Evolutionary conservation across 2,113 vertebrate species (phyloP).

Genomic region (Phrynocephalus versicolor): DNA sequence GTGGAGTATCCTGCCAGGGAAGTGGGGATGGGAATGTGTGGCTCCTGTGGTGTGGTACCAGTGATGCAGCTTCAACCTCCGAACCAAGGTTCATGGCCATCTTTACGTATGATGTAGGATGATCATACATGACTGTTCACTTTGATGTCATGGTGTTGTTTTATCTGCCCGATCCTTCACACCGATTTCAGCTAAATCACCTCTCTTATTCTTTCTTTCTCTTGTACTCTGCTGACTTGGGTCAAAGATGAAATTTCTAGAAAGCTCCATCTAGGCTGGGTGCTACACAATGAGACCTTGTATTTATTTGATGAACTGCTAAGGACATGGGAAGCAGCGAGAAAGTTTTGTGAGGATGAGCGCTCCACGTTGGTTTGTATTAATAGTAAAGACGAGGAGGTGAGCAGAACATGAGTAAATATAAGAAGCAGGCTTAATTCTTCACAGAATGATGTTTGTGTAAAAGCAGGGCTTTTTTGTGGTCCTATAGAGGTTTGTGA

Average conservation of each 20-base stretch:
- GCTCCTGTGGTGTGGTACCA: too few relatives aligned
- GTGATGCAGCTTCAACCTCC: too few relatives aligned
- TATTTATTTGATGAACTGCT: background rate
- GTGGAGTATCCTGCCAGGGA: too few relatives aligned
- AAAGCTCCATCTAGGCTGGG: background rate
- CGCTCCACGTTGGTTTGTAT: background rate
- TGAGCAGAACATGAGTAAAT: background rate
- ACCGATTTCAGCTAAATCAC: background rate
- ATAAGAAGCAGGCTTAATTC: background rate
- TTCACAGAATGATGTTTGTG: too few relatives aligned
- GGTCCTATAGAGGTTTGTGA: too few relatives aligned
- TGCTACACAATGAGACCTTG: background rate
- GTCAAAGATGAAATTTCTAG: background rate
- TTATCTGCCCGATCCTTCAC: background rate
- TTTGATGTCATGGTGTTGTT: too few relatives aligned
- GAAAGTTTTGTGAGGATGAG: background rate
- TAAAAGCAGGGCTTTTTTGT: too few relatives aligned
- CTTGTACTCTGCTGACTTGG: background rate
- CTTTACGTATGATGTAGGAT: too few relatives aligned
- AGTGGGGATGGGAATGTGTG: too few relatives aligned
- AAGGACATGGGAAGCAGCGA: background rate
- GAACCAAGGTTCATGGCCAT: too few relatives aligned
- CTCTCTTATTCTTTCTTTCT: background rate
- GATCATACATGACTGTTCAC: too few relatives aligned
- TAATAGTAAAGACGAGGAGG: background rate